These are phyloP conservation scores for Cantharis nigra DNA, from an alignment of 2,888 invertebrate species.

Conservation along the genomic window DNA sequence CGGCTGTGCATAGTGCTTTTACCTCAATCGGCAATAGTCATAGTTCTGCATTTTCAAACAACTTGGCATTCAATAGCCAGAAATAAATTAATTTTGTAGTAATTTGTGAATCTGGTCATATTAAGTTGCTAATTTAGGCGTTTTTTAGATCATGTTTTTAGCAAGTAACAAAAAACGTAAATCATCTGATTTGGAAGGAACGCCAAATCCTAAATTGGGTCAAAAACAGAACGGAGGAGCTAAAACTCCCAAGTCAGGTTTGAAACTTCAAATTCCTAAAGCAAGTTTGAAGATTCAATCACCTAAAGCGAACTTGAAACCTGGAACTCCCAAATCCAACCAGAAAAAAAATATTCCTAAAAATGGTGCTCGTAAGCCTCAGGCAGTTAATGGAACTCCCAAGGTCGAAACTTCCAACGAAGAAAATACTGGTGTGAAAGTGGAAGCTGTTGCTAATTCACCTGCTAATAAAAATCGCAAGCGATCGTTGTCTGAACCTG, in stretches of 20 bases:
- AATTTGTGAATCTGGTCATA: background rate
- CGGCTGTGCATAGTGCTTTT: too few species aligned
- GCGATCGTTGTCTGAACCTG: background rate
- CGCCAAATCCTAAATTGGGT: background rate
- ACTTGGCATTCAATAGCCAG: too few species aligned
- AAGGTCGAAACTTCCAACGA: background rate
- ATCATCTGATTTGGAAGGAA: background rate
- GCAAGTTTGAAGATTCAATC: background rate
- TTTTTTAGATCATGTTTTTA: background rate
- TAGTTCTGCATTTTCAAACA: too few species aligned
- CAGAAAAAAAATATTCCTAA: background rate
- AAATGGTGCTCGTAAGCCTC: background rate
- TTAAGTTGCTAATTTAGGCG: background rate
- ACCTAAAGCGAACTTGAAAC: background rate
- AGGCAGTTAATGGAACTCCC: background rate
- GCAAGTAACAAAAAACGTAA: background rate
- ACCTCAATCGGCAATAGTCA: too few species aligned
- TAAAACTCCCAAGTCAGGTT: background rate
- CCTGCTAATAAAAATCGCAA: background rate
- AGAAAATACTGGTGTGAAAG: background rate
- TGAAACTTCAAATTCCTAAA: background rate
- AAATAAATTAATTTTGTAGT: background rate
- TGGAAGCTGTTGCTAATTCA: background rate
- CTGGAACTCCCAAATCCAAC: background rate
- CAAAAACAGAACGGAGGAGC: background rate